A percentile compares a stretch with the other conserved stretches of the same genome.
phyloP scores from a whole-genome alignment of 2,113 vertebrate species.

The Cyanocitta stelleri region DNA sequence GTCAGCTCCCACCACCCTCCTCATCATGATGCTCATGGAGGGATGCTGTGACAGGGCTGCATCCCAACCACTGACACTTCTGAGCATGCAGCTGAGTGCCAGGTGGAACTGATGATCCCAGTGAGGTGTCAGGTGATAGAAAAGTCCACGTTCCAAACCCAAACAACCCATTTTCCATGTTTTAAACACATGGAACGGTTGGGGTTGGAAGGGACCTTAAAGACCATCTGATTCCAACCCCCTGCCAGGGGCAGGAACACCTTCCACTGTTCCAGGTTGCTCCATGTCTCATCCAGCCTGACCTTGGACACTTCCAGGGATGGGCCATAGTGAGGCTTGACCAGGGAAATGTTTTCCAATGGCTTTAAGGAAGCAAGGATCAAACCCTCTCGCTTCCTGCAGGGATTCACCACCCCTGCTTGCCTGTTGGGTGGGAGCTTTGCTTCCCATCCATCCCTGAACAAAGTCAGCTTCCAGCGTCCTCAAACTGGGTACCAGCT shows the following conservation, averaged over 20 bases:
- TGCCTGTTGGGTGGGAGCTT: not conserved
- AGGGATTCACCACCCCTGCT: not conserved
- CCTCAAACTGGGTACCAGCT: not conserved
- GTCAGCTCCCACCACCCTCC: not conserved
- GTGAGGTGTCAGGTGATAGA: accelerated
- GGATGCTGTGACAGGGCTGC: not conserved
- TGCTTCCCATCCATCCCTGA: not conserved
- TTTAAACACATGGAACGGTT: not conserved
- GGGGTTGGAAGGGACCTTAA: not conserved
- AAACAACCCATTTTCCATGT: not conserved
- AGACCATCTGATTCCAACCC: not conserved
- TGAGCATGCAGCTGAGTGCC: not conserved
- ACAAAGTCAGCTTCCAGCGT: not conserved
- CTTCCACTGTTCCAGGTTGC: not conserved
- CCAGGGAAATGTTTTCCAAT: not conserved
- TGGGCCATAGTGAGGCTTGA: accelerated
- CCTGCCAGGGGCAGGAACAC: not conserved
- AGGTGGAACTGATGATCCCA: not conserved
- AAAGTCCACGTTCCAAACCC: not conserved
- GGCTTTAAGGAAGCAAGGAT: not conserved
- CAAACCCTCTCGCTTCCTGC: not conserved
- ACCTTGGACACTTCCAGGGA: not conserved
- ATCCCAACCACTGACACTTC: accelerated
- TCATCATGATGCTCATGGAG: accelerated
- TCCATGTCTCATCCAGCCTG: not conserved